Evolutionary conservation across 2,113 vertebrate genomes (phyloP).

Genomic region (Pitta sordida): DNA sequence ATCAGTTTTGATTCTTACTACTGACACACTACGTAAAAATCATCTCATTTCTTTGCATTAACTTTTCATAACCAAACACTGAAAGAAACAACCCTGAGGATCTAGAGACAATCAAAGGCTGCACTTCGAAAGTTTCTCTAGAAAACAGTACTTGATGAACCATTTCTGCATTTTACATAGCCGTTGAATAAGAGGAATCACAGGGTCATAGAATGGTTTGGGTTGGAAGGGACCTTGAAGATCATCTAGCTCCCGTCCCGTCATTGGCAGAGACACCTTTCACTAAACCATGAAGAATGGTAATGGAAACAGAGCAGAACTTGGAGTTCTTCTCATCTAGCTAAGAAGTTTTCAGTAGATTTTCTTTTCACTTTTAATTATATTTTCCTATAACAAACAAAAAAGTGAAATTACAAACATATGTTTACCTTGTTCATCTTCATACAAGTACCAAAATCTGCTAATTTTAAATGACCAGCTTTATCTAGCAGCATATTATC

Average conservation of each 20-base stretch:
- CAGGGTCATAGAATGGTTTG: not conserved
- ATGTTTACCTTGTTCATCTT: constrained; percentile 97
- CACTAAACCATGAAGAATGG: not conserved
- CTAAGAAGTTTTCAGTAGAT: not conserved
- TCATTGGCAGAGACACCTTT: not conserved
- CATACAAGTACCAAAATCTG: constrained; percentile 99
- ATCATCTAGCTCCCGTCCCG: not conserved
- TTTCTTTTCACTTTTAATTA: not conserved
- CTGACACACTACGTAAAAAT: accelerated
- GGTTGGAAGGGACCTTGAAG: not conserved
- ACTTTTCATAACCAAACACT: not conserved
- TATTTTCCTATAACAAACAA: not conserved
- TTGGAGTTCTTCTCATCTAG: not conserved
- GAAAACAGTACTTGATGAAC: not conserved
- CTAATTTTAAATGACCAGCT: constrained; percentile 95
- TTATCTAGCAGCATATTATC: constrained; percentile 99
- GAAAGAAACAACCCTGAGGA: not conserved
- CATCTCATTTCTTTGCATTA: not conserved
- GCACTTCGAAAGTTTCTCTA: not conserved
- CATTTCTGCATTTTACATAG: not conserved
- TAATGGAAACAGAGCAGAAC: not conserved
- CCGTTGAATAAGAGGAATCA: not conserved
- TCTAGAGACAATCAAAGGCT: not conserved
- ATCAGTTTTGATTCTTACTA: not conserved
- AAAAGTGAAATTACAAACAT: not conserved